Evolutionary conservation across 1,140 invertebrate species (phyloP).

Genomic region (Drosophila nigromelanica): DNA sequence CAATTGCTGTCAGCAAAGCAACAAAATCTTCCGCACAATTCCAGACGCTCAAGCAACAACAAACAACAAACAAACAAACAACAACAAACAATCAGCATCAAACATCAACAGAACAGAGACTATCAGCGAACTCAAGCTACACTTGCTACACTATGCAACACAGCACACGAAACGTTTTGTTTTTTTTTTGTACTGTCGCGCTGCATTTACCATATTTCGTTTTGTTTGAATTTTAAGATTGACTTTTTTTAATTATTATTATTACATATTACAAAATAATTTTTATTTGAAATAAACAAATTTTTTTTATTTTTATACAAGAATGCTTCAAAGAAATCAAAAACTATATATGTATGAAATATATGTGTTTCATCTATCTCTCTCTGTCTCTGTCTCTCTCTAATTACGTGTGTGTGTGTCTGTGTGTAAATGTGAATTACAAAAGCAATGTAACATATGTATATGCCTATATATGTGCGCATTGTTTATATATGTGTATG

Average conservation of each 20-base stretch:
- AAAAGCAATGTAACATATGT: conserved; percentile 9
- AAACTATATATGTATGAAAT: conserved; percentile 31
- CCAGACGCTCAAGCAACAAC: no score
- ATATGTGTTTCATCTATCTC: conserved; percentile 12
- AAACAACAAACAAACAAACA: conserved; percentile 3
- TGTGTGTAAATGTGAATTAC: conserved; percentile 1
- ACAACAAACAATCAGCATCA: conserved; percentile 32
- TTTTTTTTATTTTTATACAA: conserved; percentile 72
- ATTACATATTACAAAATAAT: conserved; percentile 42
- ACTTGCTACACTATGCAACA: conserved; percentile 27
- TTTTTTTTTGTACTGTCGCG: conserved; percentile 26
- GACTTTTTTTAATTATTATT: conserved; percentile 57
- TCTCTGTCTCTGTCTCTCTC: no score
- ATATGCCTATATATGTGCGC: conserved; percentile 18
- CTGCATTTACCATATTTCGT: conserved; percentile 55
- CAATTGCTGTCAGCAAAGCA: no score
- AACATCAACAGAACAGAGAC: conserved; percentile 19
- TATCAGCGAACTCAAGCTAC: conserved; percentile 17
- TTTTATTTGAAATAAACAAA: conserved; percentile 62
- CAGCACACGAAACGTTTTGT: conserved; percentile 11
- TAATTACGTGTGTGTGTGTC: neutral
- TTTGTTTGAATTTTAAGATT: conserved; percentile 49
- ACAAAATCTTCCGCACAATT: no score
- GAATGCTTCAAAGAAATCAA: conserved; percentile 31
- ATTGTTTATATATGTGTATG: conserved; percentile 1